phyloP scores from a whole-genome alignment of 2,113 vertebrate species.

The Lophochroa leadbeateri region DNA sequence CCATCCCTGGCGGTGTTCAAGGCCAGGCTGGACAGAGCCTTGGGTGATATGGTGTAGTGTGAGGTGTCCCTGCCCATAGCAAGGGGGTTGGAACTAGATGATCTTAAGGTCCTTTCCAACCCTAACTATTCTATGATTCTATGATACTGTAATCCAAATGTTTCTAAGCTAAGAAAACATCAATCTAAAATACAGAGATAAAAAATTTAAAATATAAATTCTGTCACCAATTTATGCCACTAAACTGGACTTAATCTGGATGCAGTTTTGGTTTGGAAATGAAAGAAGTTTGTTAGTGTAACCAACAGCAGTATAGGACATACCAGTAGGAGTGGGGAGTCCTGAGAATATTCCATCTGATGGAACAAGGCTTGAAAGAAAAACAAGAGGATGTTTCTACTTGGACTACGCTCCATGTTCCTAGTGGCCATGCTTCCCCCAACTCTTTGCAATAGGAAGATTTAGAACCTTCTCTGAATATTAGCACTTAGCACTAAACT shows the following conservation, averaged over 20 bases:
- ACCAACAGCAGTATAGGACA: neutral
- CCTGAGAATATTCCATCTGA: neutral
- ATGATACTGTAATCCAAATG: neutral
- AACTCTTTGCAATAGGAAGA: neutral
- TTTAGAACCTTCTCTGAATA: neutral
- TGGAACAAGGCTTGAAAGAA: neutral
- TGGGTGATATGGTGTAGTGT: too few relatives aligned
- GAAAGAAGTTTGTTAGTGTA: neutral
- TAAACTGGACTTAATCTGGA: neutral
- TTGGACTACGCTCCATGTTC: neutral
- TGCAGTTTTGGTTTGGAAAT: neutral
- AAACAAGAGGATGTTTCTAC: neutral
- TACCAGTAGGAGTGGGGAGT: rapidly evolving
- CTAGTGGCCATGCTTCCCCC: neutral
- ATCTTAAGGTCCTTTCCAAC: too few relatives aligned
- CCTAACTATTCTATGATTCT: too few relatives aligned
- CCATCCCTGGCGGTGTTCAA: too few relatives aligned
- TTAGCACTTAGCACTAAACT: neutral
- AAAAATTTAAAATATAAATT: neutral
- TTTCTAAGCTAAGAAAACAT: neutral
- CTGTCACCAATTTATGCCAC: neutral
- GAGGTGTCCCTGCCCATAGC: too few relatives aligned
- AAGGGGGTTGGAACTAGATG: too few relatives aligned
- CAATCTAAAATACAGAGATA: neutral
- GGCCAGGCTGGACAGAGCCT: too few relatives aligned